phyloP scores from a whole-genome alignment of 2,113 vertebrate species.

The Carassius carassius region DNA sequence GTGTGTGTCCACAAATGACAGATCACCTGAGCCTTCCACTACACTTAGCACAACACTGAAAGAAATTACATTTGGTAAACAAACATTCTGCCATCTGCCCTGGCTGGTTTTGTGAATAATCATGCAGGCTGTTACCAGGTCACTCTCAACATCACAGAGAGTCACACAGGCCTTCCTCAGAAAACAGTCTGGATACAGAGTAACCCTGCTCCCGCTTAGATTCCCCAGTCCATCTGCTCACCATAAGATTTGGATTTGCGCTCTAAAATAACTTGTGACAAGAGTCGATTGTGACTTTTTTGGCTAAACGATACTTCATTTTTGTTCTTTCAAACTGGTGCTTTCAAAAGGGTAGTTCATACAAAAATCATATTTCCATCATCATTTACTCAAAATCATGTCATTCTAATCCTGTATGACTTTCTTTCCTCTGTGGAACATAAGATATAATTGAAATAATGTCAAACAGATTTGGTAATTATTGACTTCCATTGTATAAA shows the following conservation, averaged over 20 bases:
- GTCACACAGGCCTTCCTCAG: not conserved
- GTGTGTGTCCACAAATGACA: conserved; percentile 9
- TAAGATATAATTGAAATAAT: not conserved
- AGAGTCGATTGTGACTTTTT: not conserved
- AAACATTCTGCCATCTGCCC: conserved; percentile 59
- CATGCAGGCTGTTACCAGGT: conserved; percentile 49
- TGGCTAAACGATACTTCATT: not conserved
- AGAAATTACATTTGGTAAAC: conserved; percentile 57
- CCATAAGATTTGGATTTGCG: not conserved
- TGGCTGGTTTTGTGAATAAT: conserved; percentile 50
- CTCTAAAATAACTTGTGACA: not conserved
- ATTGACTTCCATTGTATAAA: not conserved
- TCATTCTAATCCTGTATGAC: not conserved
- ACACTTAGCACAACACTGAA: conserved; percentile 18
- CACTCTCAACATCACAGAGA: conserved; percentile 41
- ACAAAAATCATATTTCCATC: not conserved
- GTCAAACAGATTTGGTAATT: not conserved
- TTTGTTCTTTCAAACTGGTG: not conserved
- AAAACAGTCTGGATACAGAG: not conserved
- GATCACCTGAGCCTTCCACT: conserved; percentile 35
- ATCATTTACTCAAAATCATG: not conserved
- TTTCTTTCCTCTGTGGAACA: conserved; percentile 5
- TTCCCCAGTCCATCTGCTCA: not conserved
- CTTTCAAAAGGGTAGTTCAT: not conserved
- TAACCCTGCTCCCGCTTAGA: not conserved